phyloP scores from a whole-genome alignment of 2,797 vertebrate species.

The Arvicola amphibius region DNA sequence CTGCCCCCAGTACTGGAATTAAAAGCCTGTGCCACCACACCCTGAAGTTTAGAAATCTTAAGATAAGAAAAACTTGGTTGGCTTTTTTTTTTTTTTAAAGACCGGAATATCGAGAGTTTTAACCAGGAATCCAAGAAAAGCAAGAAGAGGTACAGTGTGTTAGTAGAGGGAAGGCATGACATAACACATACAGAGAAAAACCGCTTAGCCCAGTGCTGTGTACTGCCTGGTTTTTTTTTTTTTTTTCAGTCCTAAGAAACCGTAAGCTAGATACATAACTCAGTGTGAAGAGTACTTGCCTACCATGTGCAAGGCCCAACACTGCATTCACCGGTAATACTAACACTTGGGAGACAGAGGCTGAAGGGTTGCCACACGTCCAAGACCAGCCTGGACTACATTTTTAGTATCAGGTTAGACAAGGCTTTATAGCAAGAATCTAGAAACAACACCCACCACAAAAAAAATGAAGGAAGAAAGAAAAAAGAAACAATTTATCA shows the following conservation, averaged over 20 bases:
- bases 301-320: neutral
- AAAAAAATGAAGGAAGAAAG: too few species aligned
- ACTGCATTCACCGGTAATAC: neutral
- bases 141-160: neutral
- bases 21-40: neutral
- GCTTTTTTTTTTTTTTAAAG: neutral
- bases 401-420: neutral
- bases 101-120: constrained; percentile 22
- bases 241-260: constrained; percentile 42
- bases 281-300: neutral
- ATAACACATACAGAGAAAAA: constrained; percentile 1
- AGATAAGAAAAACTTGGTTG: constrained; percentile 11
- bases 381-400: neutral
- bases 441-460: neutral
- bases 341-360: neutral
- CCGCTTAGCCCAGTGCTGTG: neutral
- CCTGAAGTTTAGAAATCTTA: constrained; percentile 46
- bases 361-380: neutral
- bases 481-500: neutral
- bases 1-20: neutral
- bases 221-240: neutral
- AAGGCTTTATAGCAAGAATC: neutral
- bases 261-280: neutral
- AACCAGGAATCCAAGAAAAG: constrained; percentile 25
- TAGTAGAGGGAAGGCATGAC: neutral